Evolutionary conservation across 2,797 vertebrate genomes (phyloP), one percentile per base, ranked within the genome.

Genomic region (Etheostoma nigrum): DNA sequence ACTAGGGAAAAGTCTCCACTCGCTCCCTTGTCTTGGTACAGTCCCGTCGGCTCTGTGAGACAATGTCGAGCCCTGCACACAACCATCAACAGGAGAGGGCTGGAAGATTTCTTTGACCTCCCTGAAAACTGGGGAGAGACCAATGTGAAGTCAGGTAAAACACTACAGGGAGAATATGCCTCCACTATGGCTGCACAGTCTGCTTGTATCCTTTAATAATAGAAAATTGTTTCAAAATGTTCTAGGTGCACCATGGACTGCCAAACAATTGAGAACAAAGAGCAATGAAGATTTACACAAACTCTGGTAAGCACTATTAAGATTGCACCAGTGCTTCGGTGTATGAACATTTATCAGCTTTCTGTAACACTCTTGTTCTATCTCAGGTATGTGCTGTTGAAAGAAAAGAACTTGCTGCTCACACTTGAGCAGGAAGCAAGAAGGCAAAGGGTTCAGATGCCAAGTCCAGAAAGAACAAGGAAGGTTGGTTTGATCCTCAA

Each of bases 241-340:
- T 62, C 13, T 49, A 99, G 98, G 97, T 48, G 97, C 97, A 83
- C 92, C 97, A 0, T 99, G 98, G 98, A 96, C 96, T 1, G 93
- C 94, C 78, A 96, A 96, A 81, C 97, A 96, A 10, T 93, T 99
- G 61, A 94, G 98, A 87, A 90, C 94, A 52, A 99, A 99, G 91
- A 97, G 97, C 84, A 99, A 95, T 33, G 97, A 98, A 92, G 98
- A 99, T 81, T 93, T 99, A 59, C 98, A 99, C 93, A 99, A 99
- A 88, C 97, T 99, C 30, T 99, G 98, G 98, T 99, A 88, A 92
- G 82, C 27, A n/a, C 25, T 27, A n/a, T n/a, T 19, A 0, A 33
- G 8, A 52, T 59, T 1, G n/a, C 15, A 5, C 12, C 10, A 49
- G 23, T 57, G 15, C 13, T 10, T 59, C 11, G 1, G 15, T 12